These are phyloP conservation scores for Rhynchotus rufescens DNA, from an alignment of 2,797 vertebrate genomes.

Conservation along the genomic window DNA sequence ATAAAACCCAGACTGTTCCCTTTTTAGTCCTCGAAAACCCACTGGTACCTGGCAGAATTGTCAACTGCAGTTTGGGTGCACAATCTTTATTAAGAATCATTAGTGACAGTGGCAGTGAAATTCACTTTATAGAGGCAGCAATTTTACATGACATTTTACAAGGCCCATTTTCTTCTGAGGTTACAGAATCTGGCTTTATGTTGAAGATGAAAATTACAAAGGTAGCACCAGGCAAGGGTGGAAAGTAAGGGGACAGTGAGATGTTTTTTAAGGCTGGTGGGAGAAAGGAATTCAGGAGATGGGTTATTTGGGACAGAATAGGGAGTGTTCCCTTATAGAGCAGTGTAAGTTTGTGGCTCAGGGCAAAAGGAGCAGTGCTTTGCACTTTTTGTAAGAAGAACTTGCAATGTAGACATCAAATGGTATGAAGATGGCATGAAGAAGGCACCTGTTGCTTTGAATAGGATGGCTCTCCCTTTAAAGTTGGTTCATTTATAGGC, in stretches of 20 bases:
- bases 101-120: neutral
- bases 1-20: neutral
- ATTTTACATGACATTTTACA: conserved; percentile 1
- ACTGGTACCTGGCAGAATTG: neutral
- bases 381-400: neutral
- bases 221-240: neutral
- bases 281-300: neutral
- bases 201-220: neutral
- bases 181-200: neutral
- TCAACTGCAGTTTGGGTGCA: neutral
- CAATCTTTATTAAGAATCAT: neutral
- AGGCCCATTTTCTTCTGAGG: neutral
- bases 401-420: neutral
- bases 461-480: neutral
- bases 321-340: neutral
- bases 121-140: neutral
- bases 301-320: neutral
- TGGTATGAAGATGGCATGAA: neutral
- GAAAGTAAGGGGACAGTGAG: neutral
- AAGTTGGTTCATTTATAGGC: conserved; percentile 1
- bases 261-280: neutral
- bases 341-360: neutral
- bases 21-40: neutral
- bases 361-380: neutral
- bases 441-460: neutral